phyloP scores from a whole-genome alignment of 1,140 invertebrate genomes.

The Brachionus calyciflorus region DNA sequence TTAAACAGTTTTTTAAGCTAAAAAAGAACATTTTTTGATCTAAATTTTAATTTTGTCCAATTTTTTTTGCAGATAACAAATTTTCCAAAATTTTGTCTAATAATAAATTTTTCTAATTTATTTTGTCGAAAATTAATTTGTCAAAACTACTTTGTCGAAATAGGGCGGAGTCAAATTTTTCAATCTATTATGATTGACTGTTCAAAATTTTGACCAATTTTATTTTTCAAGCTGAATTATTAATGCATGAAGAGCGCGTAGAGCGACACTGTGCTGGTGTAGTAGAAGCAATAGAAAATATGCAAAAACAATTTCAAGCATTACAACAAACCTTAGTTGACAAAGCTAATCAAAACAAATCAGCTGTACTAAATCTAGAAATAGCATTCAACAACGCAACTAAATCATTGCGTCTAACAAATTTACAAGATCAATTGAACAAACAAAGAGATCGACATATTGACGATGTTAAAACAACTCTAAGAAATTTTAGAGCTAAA shows the following conservation, averaged over 20 bases:
- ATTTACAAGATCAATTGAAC: conserved; percentile 54
- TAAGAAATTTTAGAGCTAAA: conserved; percentile 57
- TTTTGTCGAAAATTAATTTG: too few species aligned
- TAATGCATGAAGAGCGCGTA: conserved; percentile 59
- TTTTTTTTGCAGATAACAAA: neutral
- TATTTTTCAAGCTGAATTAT: conserved; percentile 55
- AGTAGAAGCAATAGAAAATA: conserved; percentile 53
- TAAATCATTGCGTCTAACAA: conserved; percentile 52
- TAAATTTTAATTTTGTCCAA: neutral
- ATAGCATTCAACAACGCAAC: conserved; percentile 58
- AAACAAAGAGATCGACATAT: conserved; percentile 57
- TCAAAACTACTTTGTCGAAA: too few species aligned
- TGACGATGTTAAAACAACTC: conserved; percentile 55
- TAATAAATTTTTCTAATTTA: too few species aligned
- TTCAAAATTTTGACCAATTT: too few species aligned
- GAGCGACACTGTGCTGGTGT: conserved; percentile 57
- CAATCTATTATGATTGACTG: too few species aligned
- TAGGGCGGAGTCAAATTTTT: too few species aligned
- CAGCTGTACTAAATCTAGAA: conserved; percentile 56
- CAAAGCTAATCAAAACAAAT: conserved; percentile 53
- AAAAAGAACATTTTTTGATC: neutral
- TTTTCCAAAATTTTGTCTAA: neutral
- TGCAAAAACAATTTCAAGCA: conserved; percentile 51
- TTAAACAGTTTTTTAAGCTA: neutral
- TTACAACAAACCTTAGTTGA: conserved; percentile 1